Conservation (phyloP, 2,113 vertebrate species). For the Paracanthobrama guichenoti region DNA sequence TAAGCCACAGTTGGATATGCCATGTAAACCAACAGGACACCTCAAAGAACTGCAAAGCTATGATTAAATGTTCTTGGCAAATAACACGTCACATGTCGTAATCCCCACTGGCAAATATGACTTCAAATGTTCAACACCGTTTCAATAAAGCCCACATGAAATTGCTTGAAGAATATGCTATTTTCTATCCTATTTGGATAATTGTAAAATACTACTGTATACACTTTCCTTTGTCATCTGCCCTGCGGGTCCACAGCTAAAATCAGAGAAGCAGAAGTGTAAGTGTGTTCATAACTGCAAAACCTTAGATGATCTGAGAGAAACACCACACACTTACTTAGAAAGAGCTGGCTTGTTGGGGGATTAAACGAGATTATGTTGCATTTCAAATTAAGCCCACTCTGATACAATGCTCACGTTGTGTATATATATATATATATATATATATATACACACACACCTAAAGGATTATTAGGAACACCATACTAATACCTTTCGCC, state of each 20-base stretch:
- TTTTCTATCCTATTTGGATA: not conserved
- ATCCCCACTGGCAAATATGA: not conserved
- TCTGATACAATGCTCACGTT: not conserved
- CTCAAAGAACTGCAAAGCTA: slow-evolving; percentile 26
- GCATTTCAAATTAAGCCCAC: slow-evolving; percentile 27
- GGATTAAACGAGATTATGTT: slow-evolving; percentile 39
- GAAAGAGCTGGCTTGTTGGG: not conserved
- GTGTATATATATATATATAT: too few species aligned
- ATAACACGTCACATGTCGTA: not conserved
- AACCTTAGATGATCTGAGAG: not conserved
- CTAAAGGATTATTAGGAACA: too few species aligned
- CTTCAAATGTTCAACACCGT: not conserved
- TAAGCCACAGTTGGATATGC: not conserved
- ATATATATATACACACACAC: too few species aligned
- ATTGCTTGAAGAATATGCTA: not conserved
- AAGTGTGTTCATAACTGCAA: not conserved
- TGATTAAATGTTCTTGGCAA: slow-evolving; percentile 51
- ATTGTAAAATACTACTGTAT: not conserved
- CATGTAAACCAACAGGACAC: slow-evolving; percentile 38
- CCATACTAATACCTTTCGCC: too few species aligned
- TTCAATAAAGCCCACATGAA: not conserved
- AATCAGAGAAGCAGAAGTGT: not conserved
- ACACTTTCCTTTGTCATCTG: not conserved
- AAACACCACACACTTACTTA: not conserved
- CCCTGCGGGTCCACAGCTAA: too few species aligned